Evolutionary conservation across 1,140 invertebrate genomes (phyloP).

Genomic region (Bradysia coprophila): DNA sequence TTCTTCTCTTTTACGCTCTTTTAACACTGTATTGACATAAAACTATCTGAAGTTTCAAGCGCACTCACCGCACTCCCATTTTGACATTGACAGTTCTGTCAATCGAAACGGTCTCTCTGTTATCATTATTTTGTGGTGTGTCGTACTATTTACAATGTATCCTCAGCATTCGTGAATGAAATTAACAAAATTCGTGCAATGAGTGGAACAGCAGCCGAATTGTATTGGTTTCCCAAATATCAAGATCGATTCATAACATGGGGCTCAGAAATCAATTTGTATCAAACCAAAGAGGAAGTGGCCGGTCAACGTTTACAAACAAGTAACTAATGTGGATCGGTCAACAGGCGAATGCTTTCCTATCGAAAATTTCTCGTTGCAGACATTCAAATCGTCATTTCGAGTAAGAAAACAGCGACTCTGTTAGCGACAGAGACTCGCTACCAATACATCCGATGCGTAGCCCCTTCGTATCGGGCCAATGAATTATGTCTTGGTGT

Average conservation of each 20-base stretch:
- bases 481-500: constrained; percentile 60
- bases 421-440: constrained; percentile 17
- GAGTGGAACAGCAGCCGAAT: constrained; percentile 40
- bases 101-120: no score
- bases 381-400: background rate
- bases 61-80: no score
- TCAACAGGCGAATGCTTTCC: constrained; percentile 1
- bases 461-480: constrained; percentile 17
- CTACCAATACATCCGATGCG: constrained; percentile 20
- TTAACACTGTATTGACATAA: no score
- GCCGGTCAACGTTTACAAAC: constrained; percentile 6
- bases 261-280: constrained; percentile 68
- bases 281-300: constrained; percentile 35
- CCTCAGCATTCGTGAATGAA: no score
- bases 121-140: no score
- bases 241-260: constrained; percentile 68
- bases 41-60: no score
- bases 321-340: no score
- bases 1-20: no score
- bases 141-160: no score
- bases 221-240: constrained; percentile 62
- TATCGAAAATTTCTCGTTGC: background rate
- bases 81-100: no score
- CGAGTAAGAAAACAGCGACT: constrained; percentile 14
- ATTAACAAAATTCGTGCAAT: no score